Base-by-base conservation (phyloP, 92 coral and sea anemone genomes). In the Porites cylindrica region DNA sequence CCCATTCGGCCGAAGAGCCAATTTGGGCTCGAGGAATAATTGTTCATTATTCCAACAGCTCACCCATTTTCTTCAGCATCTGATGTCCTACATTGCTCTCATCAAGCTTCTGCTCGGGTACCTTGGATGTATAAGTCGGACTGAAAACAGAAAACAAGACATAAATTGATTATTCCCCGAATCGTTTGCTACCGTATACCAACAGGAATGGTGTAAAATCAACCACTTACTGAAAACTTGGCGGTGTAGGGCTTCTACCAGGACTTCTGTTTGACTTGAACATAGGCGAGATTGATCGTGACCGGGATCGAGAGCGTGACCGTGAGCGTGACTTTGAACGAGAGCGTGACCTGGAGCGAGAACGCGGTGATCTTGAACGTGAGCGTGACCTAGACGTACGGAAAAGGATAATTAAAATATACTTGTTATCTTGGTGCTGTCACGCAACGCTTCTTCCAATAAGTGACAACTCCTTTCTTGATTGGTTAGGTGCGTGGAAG, bases 11-110 rank as follows among this genome's bases (percentile, higher is more conserved):
- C 24, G 24, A 23, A 23, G 24, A 23, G 24, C 24, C 24, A 23
- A 23, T 23, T 23, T 23, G 24, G 24, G 24, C 24, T 23, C 24
- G 24, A 23, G 24, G 24, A 23, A 23, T 23, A 23, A 23, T 23
- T 23, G 10, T 58, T 64, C 17, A 68, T 29, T 47, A 38, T 38
- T 38, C 23, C 7, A 10, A 7, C 10, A 18, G 73, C 92, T 74
- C 88, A 96, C 99, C 98, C 98, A 96, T 96, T 90, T 95, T 96
- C 96, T 93, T 96, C 70, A 96, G 93, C 63, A 95, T 76, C 79
- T 95, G 95, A 88, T 96, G 99, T 18, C 99, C 99, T 26, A 96
- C 98, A 68, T 96, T 96, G 56, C 92, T 94, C 70, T 96, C 99
- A 64, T 96, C 99, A 12, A 96, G 91, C 74, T 96, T 88, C 9